Evolutionary conservation across 2,113 vertebrate genomes (phyloP).

Genomic region (Bos indicus): DNA sequence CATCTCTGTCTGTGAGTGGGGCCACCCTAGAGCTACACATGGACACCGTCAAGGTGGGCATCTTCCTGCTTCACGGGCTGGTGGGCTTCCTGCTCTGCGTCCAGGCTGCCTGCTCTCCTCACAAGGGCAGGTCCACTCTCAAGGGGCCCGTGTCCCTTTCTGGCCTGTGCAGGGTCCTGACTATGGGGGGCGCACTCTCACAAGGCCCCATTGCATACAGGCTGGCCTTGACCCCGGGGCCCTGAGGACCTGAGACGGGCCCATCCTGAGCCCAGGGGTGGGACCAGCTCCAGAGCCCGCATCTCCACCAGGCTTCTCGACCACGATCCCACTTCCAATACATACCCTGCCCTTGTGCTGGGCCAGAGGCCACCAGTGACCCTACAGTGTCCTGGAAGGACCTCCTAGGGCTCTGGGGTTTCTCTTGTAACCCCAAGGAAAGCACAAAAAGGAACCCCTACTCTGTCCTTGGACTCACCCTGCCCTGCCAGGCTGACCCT

Average conservation of each 20-base stretch:
- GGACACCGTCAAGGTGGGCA: accelerated
- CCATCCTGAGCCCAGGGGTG: neutral
- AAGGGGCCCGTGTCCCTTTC: neutral
- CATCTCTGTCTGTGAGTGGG: neutral
- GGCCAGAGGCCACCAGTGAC: neutral
- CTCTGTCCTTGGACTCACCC: neutral
- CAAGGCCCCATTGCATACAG: neutral
- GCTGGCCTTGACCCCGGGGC: accelerated
- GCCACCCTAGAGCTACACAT: no score
- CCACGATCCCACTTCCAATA: accelerated
- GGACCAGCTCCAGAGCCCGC: neutral
- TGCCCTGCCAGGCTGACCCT: neutral
- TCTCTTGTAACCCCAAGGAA: neutral
- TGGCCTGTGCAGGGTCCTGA: neutral
- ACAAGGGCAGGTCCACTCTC: accelerated
- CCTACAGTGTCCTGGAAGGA: neutral
- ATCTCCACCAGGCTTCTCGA: accelerated
- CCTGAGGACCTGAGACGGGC: neutral
- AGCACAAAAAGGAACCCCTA: neutral
- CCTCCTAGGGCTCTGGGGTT: neutral
- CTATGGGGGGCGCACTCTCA: accelerated
- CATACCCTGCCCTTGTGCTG: accelerated
- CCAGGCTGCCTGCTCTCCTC: neutral
- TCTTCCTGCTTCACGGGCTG: neutral
- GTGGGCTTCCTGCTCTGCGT: accelerated